A percentile compares a stretch with the other conserved stretches of the same genome.
These are phyloP conservation scores for Centropyge bicolor DNA, from an alignment of 2,797 vertebrate genomes.

Conservation along the genomic window DNA sequence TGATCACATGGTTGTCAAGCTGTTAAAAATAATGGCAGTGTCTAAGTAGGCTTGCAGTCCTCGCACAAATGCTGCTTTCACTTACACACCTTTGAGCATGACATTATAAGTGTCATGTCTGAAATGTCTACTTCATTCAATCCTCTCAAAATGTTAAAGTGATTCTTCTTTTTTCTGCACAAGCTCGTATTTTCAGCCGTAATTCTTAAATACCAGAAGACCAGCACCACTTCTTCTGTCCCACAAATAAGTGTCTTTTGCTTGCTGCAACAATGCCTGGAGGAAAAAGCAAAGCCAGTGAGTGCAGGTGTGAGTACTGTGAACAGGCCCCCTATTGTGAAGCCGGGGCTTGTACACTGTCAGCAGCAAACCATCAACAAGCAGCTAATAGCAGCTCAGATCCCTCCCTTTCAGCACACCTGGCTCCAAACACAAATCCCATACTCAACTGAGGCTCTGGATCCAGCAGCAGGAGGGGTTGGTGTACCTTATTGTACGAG, in stretches of 20 bases:
- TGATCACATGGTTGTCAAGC: background rate
- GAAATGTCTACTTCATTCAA: background rate
- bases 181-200: background rate
- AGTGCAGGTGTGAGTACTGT: conserved; percentile 20
- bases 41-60: background rate
- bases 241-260: background rate
- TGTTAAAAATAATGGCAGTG: background rate
- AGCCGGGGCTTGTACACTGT: conserved; percentile 32
- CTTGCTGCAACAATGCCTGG: background rate
- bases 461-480: conserved; percentile 9
- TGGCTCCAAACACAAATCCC: conserved; percentile 40
- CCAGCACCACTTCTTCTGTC: no score
- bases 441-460: conserved; percentile 21
- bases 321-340: background rate
- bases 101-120: background rate
- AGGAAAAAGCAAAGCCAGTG: background rate
- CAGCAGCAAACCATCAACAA: conserved; percentile 50
- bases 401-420: conserved; percentile 46
- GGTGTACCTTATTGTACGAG: conserved; percentile 35
- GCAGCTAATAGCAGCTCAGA: conserved; percentile 46
- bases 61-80: background rate
- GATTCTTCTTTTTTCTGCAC: background rate
- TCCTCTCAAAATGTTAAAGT: no score
- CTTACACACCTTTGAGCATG: background rate
- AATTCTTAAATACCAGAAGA: background rate